phyloP scores from a whole-genome alignment of 2,797 vertebrate genomes.

The Anabas testudineus region DNA sequence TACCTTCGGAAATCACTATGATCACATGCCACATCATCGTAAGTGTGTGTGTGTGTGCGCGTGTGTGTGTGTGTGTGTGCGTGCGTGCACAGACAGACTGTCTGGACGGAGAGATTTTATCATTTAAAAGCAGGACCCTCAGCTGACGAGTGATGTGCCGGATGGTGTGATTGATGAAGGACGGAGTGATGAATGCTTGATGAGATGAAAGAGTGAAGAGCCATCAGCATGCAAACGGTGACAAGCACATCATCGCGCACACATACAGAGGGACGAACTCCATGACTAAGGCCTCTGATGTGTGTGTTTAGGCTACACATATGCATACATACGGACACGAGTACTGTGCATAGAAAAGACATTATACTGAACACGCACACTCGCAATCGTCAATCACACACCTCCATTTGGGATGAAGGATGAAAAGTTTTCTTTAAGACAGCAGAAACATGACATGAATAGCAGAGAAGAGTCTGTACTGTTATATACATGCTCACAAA shows the following conservation, averaged over 20 bases:
- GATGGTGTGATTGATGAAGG: slow-evolving; percentile 78
- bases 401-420: slow-evolving; percentile 67
- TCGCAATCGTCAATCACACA: slow-evolving; percentile 36
- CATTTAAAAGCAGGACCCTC: slow-evolving; percentile 66
- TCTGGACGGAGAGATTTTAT: slow-evolving; percentile 71
- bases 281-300: slow-evolving; percentile 47
- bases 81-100: slow-evolving; percentile 41
- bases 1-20: slow-evolving; percentile 63
- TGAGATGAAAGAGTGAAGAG: slow-evolving; percentile 81
- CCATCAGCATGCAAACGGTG: slow-evolving; percentile 50
- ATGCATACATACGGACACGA: slow-evolving; percentile 34
- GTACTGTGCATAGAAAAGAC: slow-evolving; percentile 34
- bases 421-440: slow-evolving; percentile 68
- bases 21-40: slow-evolving; percentile 61
- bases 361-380: slow-evolving; percentile 46
- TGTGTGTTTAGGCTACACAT: slow-evolving; percentile 28
- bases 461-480: slow-evolving; percentile 33
- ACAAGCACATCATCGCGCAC: slow-evolving; percentile 18
- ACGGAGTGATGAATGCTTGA: slow-evolving; percentile 77
- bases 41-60: slow-evolving; percentile 5
- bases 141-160: slow-evolving; percentile 70
- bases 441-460: slow-evolving; percentile 65
- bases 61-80: slow-evolving; percentile 8
- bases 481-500: slow-evolving; percentile 22
- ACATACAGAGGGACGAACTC: slow-evolving; percentile 37